A percentile compares a stretch with the other conserved stretches of the same genome.
Conservation (phyloP, 2,888 invertebrate species). For the Mamestra brassicae region DNA sequence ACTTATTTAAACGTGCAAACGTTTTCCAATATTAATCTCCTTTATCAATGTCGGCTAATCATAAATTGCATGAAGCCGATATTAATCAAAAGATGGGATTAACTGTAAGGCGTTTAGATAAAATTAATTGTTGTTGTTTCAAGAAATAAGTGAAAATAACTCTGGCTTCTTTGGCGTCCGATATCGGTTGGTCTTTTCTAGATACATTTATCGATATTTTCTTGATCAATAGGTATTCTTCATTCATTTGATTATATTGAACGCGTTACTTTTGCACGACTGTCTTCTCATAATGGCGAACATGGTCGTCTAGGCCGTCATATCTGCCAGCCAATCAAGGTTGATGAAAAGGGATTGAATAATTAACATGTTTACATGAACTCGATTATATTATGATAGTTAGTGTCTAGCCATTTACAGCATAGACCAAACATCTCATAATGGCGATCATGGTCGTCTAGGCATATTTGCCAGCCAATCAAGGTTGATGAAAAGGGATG, state of each 20-base stretch:
- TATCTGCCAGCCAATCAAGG: not conserved
- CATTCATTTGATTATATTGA: not conserved
- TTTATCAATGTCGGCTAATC: slow-evolving; percentile 5
- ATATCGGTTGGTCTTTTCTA: not conserved
- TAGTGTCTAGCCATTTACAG: too few species aligned
- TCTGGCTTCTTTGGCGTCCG: not conserved
- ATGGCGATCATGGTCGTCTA: too few species aligned
- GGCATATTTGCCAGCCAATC: not conserved
- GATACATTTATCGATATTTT: not conserved
- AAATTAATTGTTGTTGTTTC: slow-evolving; percentile 1
- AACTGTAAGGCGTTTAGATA: not conserved
- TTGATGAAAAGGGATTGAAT: not conserved
- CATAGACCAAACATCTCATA: too few species aligned
- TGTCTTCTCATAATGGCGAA: too few species aligned
- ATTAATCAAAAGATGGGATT: slow-evolving; percentile 11
- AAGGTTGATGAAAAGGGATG: not conserved
- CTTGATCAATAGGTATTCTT: not conserved
- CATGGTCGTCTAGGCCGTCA: not conserved
- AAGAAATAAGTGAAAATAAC: not conserved
- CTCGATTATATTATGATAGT: too few species aligned
- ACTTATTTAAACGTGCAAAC: not conserved
- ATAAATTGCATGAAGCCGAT: slow-evolving; percentile 11
- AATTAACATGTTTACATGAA: not conserved
- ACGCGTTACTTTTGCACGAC: not conserved
- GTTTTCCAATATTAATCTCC: slow-evolving; percentile 6